Evolutionary conservation across 2,797 vertebrate genomes (phyloP).

Genomic region (Buceros bicornis): DNA sequence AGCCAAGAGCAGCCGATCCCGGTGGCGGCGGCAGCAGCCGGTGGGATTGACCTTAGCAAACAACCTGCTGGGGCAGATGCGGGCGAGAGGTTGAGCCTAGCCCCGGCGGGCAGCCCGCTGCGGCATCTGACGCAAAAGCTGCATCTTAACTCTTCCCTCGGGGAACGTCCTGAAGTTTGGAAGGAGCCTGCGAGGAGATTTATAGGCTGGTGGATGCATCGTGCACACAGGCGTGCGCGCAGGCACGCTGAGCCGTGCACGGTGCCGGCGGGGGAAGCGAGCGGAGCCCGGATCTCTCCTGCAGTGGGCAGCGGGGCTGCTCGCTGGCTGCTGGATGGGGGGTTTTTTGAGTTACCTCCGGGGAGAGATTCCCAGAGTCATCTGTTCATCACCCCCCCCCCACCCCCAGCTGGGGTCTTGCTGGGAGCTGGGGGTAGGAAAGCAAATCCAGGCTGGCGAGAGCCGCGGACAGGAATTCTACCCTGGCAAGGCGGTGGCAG

Average conservation of each 20-base stretch:
- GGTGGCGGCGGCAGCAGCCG: not conserved
- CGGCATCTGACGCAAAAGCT: constrained; percentile 72
- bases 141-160: constrained; percentile 74
- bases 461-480: not conserved
- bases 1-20: constrained; percentile 66
- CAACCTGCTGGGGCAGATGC: constrained; percentile 74
- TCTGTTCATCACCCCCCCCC: fast-evolving
- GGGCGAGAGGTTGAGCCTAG: constrained; percentile 71
- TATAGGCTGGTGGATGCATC: constrained; percentile 55
- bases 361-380: not conserved
- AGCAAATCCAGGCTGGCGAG: fast-evolving
- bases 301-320: not conserved
- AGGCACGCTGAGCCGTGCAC: not conserved
- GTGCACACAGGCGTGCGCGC: not conserved
- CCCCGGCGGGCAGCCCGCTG: constrained; percentile 67
- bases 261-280: not conserved
- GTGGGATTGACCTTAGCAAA: constrained; percentile 75
- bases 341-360: fast-evolving
- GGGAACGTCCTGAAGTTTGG: constrained; percentile 71
- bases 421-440: not conserved
- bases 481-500: fast-evolving
- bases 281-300: not conserved
- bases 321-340: not conserved
- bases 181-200: constrained; percentile 65
- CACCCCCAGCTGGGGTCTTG: not conserved